Conservation (phyloP, 1,140 invertebrate genomes). For the Drosophila guanche region DNA sequence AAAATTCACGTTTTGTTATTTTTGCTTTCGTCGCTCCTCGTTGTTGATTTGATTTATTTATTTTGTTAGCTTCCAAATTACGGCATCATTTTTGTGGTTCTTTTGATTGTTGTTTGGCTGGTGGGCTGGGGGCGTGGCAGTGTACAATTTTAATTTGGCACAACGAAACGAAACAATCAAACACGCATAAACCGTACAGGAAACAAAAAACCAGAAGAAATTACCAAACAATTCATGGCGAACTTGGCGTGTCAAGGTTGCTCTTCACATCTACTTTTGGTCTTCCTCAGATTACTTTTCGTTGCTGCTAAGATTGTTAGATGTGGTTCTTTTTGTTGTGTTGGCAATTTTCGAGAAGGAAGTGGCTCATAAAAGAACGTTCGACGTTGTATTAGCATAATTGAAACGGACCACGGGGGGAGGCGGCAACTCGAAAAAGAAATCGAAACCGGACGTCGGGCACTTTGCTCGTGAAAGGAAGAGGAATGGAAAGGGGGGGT, state of each 20-base stretch:
- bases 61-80: conserved; percentile 40
- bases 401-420: conserved; percentile 28
- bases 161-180: conserved; percentile 7
- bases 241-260: conserved; percentile 59
- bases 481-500: no score
- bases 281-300: conserved; percentile 8
- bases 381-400: conserved; percentile 68
- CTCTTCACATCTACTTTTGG: neutral
- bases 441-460: neutral
- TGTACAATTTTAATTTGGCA: conserved; percentile 19
- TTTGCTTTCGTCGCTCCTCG: neutral
- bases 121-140: conserved; percentile 6
- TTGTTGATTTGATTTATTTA: conserved; percentile 54
- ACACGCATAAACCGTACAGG: neutral
- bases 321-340: neutral
- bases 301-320: neutral
- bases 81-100: neutral
- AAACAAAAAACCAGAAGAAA: no score
- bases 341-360: conserved; percentile 37
- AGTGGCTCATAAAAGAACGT: conserved; percentile 60
- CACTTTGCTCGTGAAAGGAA: no score
- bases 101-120: conserved; percentile 3
- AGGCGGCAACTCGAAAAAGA: neutral
- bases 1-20: neutral
- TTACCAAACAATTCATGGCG: conserved; percentile 28